Base-by-base conservation (phyloP, 2,888 invertebrate species). In the Aleiodes leptofemur region DNA sequence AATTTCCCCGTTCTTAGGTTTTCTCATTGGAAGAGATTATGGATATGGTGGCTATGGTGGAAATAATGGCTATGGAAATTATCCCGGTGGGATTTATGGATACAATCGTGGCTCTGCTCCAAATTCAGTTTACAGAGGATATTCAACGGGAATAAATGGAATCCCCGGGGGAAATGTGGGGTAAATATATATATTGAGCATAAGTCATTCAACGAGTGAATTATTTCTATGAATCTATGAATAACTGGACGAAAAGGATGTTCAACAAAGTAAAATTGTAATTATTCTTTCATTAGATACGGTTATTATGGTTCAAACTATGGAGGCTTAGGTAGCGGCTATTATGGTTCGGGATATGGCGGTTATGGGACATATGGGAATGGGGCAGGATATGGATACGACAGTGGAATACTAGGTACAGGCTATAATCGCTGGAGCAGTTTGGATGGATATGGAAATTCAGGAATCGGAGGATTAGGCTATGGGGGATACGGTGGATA, bases 381-480 rank as follows among this genome's bases (percentile, higher is more conserved):
- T 11, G 77, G 77, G 6, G 23, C 23, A 23, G 77, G 77, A 11
- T 79, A 76, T 29, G 78, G 80, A 11, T 78, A 77, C 23, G 79
- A 74, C 23, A 66, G 56, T 43, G 69, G 69, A 48, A 14, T 72
- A 31, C 76, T 73, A 38, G 77, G 78, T 14, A 64, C 74, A 14
- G 83, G 83, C 4, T 80, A 81, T 43, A 61, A 72, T 29, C 53
- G 48, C 48, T 69, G 75, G 76, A 61, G 59, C 14, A n/a, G 4
- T 13, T 4, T 61, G n/a, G 68, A 57, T 29, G 90, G 89, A 9
- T 43, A 29, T 70, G 90, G 90, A 4, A 92, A 93, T 4, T 92
- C 93, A 81, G 92, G 92, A 0, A 93, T 93, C 2, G 92, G 91
- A 79, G 91, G 92, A 73, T 53, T 55, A 2, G 80, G 80, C 55